Base-by-base conservation (phyloP, 2,113 vertebrate genomes). In the Thalassoma bifasciatum region DNA sequence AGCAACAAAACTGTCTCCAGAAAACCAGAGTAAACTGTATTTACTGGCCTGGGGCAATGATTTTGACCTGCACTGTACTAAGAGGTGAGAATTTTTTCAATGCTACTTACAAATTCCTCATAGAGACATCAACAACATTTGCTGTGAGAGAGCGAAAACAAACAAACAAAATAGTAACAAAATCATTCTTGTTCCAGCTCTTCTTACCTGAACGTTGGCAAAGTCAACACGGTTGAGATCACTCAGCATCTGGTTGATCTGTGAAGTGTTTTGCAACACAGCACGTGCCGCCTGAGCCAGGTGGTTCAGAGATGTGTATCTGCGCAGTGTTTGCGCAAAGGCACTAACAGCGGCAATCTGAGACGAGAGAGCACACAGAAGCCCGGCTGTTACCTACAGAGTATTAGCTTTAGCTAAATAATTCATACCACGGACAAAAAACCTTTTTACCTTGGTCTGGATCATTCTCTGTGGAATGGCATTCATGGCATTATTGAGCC, bases 211-310 rank as follows among this genome's bases (percentile, higher is more conserved):
- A 62, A 99, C 98, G 0, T 99, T 99, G 82, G 97, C 97, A 0
- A 99, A 99, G 91, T 99, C 98, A 7, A 99, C 98, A 0, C 98
- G 95, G 88, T 99, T 99, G 88, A 99, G 97, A 88, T 99, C 98
- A 19, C 96, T 98, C 72, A 99, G 97, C 98, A 99, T 99, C 94
- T 99, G 98, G 94, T 95, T 98, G 82, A 99, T 99, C 91, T 99
- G 98, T 1, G 98, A 97, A 0, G 98, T 97, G 93, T 99, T 99
- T 89, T 99, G 98, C 69, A 99, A 94, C 81, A 99, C 98, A 0
- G 98, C 98, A 0, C 98, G 96, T 0, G 98, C 98, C 0, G 98
- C 98, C 90, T 99, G 98, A 0, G 98, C 98, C 88, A 99, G 93
- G 91, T 99, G 98, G 92, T 99, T 99, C 16, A 99, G 95, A 36